Base-by-base conservation (phyloP, 64 coral and sea anemone genomes). In the Stichodactyla mertensii region DNA sequence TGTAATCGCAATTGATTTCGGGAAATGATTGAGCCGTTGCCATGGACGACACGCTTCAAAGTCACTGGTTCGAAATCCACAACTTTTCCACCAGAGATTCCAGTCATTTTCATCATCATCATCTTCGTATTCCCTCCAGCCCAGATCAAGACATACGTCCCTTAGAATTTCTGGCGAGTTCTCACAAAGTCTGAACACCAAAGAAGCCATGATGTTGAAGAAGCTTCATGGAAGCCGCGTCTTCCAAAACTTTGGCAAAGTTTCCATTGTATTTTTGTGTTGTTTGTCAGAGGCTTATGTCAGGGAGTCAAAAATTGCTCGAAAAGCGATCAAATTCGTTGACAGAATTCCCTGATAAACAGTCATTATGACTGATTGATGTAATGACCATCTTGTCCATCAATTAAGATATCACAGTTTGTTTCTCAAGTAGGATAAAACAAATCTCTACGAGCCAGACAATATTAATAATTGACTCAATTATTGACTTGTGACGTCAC, bases 1-100 rank as follows among this genome's bases (percentile, higher is more conserved):
- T 31, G 94, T 96, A 74, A 96, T 93, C 52, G 78, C 71, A 28
- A 83, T 86, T 52, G 94, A 92, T 88, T 96, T 96, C 5, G 94
- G 91, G 55, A 96, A 96, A 84, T 96, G 94, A 57, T 96, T 96
- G 15, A 96, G 60, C 10, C 94, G 94, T 87, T 96, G 94, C 94
- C 94, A 96, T 36, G 94, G 94, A 80, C 86, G 79, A 77, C 91
- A 96, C 2, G 74, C 59, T 89, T 96, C 91, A 64, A 87, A 96
- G 87, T 96, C 94, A 62, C 91, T 79, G 14, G 85, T 86, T 20
- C 91, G 88, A 71, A 96, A 96, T 19, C 94, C 94, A 14, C 81
- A 92, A 55, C 74, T 90, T 81, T 93, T 96, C 94, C 94, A 96
- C 94, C 94, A 96, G 5, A 96, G 57, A 67, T 93, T 96, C 94